Percentiles rank a stretch among this genome's conserved stretches.
Evolutionary conservation across 2,113 vertebrate species (phyloP).

Genomic region (Sebastes schlegelii): DNA sequence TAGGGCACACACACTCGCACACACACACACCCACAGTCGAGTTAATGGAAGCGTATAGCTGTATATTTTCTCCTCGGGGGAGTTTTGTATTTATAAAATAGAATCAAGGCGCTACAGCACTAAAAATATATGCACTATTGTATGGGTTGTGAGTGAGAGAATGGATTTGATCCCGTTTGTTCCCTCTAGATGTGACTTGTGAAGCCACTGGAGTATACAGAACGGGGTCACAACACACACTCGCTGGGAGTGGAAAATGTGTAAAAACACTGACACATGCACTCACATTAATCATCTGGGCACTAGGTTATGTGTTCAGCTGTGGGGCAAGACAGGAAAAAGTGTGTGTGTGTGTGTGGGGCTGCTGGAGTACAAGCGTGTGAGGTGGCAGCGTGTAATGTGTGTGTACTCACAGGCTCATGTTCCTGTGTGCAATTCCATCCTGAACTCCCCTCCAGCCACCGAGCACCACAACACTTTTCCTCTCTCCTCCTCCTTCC

Average conservation of each 20-base stretch:
- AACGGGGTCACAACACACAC: slow-evolving; percentile 62
- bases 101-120: not conserved
- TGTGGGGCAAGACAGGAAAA: slow-evolving; percentile 55
- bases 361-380: slow-evolving; percentile 18
- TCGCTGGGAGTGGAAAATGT: slow-evolving; percentile 58
- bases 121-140: slow-evolving; percentile 15
- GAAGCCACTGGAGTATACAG: slow-evolving; percentile 49
- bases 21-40: not conserved
- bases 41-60: slow-evolving; percentile 35
- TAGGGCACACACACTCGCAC: slow-evolving; percentile 6
- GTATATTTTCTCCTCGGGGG: slow-evolving; percentile 28
- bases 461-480: slow-evolving; percentile 37
- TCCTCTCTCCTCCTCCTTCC: slow-evolving; percentile 1
- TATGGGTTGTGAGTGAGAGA: slow-evolving; percentile 35
- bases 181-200: slow-evolving; percentile 46
- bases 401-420: slow-evolving; percentile 57
- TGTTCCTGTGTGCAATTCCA: slow-evolving; percentile 53
- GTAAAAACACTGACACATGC: slow-evolving; percentile 70
- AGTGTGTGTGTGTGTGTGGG: slow-evolving; percentile 3
- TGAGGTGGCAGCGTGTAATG: slow-evolving; percentile 35
- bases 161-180: slow-evolving; percentile 49
- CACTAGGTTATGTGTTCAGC: slow-evolving; percentile 68
- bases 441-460: slow-evolving; percentile 63
- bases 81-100: slow-evolving; percentile 40
- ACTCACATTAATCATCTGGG: slow-evolving; percentile 76